A percentile compares a stretch with the other conserved stretches of the same genome.
Evolutionary conservation across 2,888 invertebrate species (phyloP).

Genomic region (Stenotaenia linearis): DNA sequence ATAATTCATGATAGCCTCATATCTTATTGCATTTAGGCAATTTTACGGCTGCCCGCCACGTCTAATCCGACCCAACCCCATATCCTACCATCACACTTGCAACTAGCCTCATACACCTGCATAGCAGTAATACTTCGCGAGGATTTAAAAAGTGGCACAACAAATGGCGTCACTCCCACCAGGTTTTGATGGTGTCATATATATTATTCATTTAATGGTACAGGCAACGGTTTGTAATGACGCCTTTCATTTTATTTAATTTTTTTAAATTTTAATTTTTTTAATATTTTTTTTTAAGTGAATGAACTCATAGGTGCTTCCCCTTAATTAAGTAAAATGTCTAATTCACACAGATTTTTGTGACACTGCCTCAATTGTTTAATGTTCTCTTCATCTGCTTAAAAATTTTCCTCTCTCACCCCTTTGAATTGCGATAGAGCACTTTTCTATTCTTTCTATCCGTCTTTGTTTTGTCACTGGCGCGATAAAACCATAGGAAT

Average conservation of each 20-base stretch:
- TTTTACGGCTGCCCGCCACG: not conserved
- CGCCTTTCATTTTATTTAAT: not conserved
- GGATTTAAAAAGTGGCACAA: conserved; percentile 21
- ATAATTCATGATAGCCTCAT: not conserved
- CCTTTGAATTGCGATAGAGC: not conserved
- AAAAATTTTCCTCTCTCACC: not conserved
- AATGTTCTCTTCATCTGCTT: not conserved
- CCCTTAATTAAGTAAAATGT: not conserved
- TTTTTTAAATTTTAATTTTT: not conserved
- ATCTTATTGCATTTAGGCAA: conserved; percentile 27
- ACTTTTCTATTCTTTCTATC: not conserved
- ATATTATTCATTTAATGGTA: conserved; percentile 26
- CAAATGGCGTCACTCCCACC: conserved; percentile 26
- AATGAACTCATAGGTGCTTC: not conserved
- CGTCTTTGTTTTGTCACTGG: not conserved
- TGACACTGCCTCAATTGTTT: not conserved
- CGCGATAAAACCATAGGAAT: not conserved
- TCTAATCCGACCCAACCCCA: conserved; percentile 10
- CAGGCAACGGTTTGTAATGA: not conserved
- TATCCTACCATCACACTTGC: not conserved
- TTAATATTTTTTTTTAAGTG: not conserved
- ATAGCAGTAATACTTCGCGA: not conserved
- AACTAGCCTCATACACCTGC: conserved; percentile 4
- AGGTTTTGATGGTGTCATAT: conserved; percentile 15
- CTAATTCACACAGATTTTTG: conserved; percentile 4